Base-by-base conservation (phyloP, 1,140 invertebrate species). In the Drosophila pseudoananassae region DNA sequence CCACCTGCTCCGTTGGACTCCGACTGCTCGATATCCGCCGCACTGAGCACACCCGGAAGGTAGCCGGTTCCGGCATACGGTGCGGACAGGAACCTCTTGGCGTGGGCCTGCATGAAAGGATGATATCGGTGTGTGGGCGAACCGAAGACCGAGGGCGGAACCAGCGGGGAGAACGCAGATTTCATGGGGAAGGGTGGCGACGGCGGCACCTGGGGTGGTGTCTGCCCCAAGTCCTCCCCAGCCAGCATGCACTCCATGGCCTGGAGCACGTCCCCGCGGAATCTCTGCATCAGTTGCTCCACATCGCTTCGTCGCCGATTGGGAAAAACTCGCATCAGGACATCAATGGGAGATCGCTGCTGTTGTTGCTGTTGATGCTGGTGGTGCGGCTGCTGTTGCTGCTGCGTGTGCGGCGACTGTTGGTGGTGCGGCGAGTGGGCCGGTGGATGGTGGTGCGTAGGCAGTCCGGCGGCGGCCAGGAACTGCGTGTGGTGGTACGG, bases 171-270 rank as follows among this genome's bases (percentile, higher is more conserved):
- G 88, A 96, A 97, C 7, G 96, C 96, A 1, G 96, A 96, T 65
- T 94, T 94, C 40, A 94, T 93, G 52, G 93, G 93, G 8, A 93
- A 92, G 17, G 91, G 90, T 36, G 93, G 92, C 7, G 92, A 91
- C 0, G 92, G 89, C 9, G 91, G 83, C 20, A 90, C 90, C 51
- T 80, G 85, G 3, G 76, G 66, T 49, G 82, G 81, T 17, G 76
- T 80, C 54, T 69, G 73, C 3, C 92, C 91, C 15, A 92, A 90
- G 53, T 93, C 93, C 40, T 94, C 93, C 40, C 95, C 95, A 77
- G 95, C 95, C 12, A 97, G 93, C 93, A 97, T 94, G 49, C 96
- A 94, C 89, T 98, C 97, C 94, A 98, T 98, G 1, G 97, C 97
- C 76, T 97, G 95, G 0, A 98, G 94, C 0, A 98, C 96, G 88